Percentiles rank a stretch among this genome's conserved stretches.
Conservation (phyloP, 2,888 invertebrate species). For the Abscondita cerata region DNA sequence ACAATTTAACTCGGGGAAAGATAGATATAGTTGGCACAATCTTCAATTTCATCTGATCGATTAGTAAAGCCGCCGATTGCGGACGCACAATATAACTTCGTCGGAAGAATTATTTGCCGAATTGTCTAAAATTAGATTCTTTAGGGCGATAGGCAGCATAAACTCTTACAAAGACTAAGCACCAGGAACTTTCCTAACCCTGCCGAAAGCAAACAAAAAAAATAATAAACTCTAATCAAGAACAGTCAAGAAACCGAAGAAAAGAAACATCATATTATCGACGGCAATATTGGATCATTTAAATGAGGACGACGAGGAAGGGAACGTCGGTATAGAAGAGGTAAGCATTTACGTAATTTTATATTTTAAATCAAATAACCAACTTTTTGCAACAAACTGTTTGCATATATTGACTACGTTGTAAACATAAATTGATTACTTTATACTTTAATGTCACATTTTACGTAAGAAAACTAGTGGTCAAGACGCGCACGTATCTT, state of each 20-base stretch:
- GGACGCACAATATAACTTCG: constrained; percentile 24
- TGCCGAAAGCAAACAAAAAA: not conserved
- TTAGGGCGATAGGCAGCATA: constrained; percentile 66
- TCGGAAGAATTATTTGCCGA: constrained; percentile 67
- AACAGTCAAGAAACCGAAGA: not conserved
- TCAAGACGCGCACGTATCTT: not conserved
- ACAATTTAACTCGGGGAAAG: constrained; percentile 4
- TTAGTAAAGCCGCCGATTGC: no score
- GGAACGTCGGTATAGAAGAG: constrained; percentile 70
- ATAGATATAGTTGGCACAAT: constrained; percentile 1
- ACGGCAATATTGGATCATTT: constrained; percentile 59
- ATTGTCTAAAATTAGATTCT: constrained; percentile 63
- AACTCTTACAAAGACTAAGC: constrained; percentile 65
- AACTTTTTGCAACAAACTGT: not conserved
- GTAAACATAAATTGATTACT: no score
- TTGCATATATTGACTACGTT: no score
- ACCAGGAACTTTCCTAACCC: constrained; percentile 50
- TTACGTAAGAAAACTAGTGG: no score
- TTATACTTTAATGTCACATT: not conserved
- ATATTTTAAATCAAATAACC: constrained; percentile 1
- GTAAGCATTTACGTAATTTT: constrained; percentile 52
- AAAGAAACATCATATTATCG: constrained; percentile 21
- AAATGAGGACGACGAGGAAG: constrained; percentile 67
- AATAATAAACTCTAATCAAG: not conserved
- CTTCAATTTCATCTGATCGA: not conserved